Conservation (phyloP, 2,797 vertebrate genomes). For the Poecilia gillii region DNA sequence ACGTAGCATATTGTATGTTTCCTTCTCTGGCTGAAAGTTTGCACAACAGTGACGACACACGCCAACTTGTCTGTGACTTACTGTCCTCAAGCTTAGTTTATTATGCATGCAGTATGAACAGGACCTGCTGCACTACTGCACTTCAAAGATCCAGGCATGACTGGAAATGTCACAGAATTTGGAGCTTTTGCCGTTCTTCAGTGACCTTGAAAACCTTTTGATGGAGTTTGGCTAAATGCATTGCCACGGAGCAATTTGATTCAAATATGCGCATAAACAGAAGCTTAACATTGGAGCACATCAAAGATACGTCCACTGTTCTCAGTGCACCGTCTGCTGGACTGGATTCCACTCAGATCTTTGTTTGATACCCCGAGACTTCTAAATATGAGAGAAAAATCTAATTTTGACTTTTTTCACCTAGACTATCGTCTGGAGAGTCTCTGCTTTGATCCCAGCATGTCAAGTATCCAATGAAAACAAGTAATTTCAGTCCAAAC, state of each 20-base stretch:
- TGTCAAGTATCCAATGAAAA: not conserved
- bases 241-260: not conserved
- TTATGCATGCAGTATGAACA: slow-evolving; percentile 32
- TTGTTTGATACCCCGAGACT: slow-evolving; percentile 18
- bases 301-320: slow-evolving; percentile 35
- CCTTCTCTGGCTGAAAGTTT: not conserved
- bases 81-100: slow-evolving; percentile 20
- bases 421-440: not conserved
- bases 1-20: not conserved
- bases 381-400: slow-evolving; percentile 26
- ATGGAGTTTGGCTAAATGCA: slow-evolving; percentile 12
- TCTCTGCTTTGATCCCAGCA: slow-evolving; percentile 11
- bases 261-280: not conserved
- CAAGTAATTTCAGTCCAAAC: not conserved
- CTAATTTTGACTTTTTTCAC: slow-evolving; percentile 14
- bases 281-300: slow-evolving; percentile 26
- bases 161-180: slow-evolving; percentile 40
- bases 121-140: not conserved
- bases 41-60: slow-evolving; percentile 13
- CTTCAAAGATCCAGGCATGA: slow-evolving; percentile 39
- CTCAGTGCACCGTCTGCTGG: slow-evolving; percentile 7
- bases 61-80: not conserved
- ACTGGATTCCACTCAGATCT: slow-evolving; percentile 14
- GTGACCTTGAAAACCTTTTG: slow-evolving; percentile 9
- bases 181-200: slow-evolving; percentile 18